phyloP scores from a whole-genome alignment of 2,797 vertebrate species.

The Hypotaenidia philippensis region DNA sequence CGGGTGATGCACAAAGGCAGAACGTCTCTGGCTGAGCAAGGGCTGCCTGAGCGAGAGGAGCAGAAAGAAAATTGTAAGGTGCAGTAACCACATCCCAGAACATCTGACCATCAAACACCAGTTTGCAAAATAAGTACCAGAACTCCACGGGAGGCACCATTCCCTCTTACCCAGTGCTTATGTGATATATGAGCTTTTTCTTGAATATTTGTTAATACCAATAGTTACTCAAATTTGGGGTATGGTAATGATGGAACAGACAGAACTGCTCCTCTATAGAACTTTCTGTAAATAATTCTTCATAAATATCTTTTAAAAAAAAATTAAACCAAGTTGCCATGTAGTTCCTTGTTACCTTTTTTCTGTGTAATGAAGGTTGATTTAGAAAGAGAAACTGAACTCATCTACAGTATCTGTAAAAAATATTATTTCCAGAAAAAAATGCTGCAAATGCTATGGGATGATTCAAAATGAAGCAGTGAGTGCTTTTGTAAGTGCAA shows the following conservation, averaged over 20 bases:
- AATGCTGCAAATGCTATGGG: not conserved
- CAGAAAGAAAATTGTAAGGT: slow-evolving; percentile 86
- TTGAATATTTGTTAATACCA: not conserved
- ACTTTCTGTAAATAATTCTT: not conserved
- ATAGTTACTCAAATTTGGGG: not conserved
- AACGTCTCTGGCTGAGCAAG: slow-evolving; percentile 9
- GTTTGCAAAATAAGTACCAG: not conserved
- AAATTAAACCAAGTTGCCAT: not conserved
- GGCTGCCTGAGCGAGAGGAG: slow-evolving; percentile 63
- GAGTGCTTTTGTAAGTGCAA: not conserved
- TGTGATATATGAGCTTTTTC: not conserved
- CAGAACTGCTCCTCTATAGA: not conserved
- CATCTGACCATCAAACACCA: not conserved
- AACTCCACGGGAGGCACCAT: not conserved
- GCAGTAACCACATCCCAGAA: slow-evolving; percentile 74
- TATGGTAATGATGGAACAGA: not conserved
- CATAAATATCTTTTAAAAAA: not conserved
- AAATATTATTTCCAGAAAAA: not conserved
- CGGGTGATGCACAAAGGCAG: not conserved
- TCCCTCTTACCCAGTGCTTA: not conserved
- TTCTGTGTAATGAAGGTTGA: not conserved
- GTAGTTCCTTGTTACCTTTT: not conserved
- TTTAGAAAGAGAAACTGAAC: not conserved
- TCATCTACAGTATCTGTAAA: not conserved
- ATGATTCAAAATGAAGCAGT: not conserved